These are phyloP conservation scores for Pipistrellus nathusii DNA, from an alignment of 2,797 vertebrate genomes.

Conservation along the genomic window DNA sequence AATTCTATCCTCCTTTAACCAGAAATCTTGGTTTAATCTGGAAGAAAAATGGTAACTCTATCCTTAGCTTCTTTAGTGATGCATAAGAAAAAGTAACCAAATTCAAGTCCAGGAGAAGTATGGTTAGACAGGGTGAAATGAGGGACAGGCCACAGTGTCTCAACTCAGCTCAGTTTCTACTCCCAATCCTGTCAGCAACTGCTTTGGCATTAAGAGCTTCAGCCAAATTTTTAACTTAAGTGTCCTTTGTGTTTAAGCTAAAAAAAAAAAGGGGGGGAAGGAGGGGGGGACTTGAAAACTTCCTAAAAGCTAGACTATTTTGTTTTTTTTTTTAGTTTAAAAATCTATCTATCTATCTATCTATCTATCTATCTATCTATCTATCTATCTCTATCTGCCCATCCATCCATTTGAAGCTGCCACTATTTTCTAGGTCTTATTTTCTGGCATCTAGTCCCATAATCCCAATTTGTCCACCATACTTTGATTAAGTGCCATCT, in stretches of 20 bases:
- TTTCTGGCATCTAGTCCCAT: constrained; percentile 41
- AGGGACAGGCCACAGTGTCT: background rate
- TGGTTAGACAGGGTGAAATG: background rate
- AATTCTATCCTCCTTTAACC: background rate
- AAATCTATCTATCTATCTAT: background rate
- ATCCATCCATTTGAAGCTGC: background rate
- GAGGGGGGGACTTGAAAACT: background rate
- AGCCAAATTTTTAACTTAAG: constrained; percentile 19
- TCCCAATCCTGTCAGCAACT: background rate
- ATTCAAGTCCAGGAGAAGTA: background rate
- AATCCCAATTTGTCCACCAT: background rate
- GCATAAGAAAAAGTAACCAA: background rate
- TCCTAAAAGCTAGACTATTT: constrained; percentile 3
- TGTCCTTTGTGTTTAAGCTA: background rate
- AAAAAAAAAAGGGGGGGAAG: constrained; percentile 33
- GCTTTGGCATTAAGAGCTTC: background rate
- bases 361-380: background rate
- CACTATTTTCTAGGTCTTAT: constrained; percentile 34
- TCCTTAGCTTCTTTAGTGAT: background rate
- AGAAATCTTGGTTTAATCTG: constrained; percentile 25
- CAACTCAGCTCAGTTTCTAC: background rate
- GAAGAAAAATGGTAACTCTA: background rate
- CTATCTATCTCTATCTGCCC: background rate
- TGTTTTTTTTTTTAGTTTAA: background rate
- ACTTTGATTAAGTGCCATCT: constrained; percentile 27